Evolutionary conservation across 2,888 invertebrate genomes (phyloP).

Genomic region (Shargacucullia verbasci): DNA sequence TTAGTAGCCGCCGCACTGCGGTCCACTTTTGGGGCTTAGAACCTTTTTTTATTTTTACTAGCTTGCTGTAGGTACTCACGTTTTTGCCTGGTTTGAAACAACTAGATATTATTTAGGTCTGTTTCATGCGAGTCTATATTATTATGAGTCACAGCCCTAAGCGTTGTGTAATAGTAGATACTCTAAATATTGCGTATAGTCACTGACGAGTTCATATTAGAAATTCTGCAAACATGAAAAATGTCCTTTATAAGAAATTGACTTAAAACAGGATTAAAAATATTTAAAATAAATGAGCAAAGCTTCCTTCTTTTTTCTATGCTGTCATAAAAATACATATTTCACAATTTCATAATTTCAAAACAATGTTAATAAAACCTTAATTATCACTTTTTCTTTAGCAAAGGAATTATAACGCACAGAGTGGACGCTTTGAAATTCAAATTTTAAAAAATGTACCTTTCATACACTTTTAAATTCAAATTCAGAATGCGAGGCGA

Average conservation of each 20-base stretch:
- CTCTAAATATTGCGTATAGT: too few relatives aligned
- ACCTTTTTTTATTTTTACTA: slow-evolving; percentile 32
- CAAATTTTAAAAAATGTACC: slow-evolving; percentile 33
- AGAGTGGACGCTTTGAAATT: slow-evolving; percentile 28
- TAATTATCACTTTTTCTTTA: slow-evolving; percentile 23
- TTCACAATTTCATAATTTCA: background rate
- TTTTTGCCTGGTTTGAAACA: slow-evolving; percentile 16
- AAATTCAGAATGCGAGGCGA: slow-evolving; percentile 11
- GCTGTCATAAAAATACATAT: background rate
- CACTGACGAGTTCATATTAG: too few relatives aligned
- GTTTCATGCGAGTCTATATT: too few relatives aligned
- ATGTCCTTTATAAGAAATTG: too few relatives aligned
- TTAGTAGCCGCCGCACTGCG: slow-evolving; percentile 32
- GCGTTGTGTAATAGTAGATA: background rate
- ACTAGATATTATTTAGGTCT: slow-evolving; percentile 9
- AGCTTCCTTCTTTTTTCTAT: too few relatives aligned
- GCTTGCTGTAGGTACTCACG: slow-evolving; percentile 8
- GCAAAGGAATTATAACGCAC: slow-evolving; percentile 13
- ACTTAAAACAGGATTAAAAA: too few relatives aligned
- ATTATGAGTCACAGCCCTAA: too few relatives aligned
- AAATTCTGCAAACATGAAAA: too few relatives aligned
- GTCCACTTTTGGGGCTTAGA: slow-evolving; percentile 9
- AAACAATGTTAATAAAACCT: slow-evolving; percentile 25
- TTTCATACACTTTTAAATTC: slow-evolving; percentile 17
- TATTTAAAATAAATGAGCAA: too few relatives aligned